phyloP scores from a whole-genome alignment of 1,140 invertebrate species.

The Araneus ventricosus region DNA sequence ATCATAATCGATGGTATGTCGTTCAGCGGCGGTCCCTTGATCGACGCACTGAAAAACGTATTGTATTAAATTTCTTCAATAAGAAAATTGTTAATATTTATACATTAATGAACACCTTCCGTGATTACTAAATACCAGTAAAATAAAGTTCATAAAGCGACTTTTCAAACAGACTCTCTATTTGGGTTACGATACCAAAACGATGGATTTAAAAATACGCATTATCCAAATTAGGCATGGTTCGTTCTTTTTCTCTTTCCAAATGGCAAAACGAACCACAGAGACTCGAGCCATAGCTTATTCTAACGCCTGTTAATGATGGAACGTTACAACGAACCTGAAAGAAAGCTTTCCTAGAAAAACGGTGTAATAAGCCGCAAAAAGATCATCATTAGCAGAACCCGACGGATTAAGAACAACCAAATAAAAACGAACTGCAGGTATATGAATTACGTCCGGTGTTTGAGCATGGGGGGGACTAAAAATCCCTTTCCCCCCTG shows the following conservation, averaged over 20 bases:
- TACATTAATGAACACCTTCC: no score
- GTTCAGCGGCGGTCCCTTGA: no score
- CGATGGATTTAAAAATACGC: background rate
- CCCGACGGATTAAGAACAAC: slow-evolving; percentile 47
- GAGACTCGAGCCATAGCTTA: background rate
- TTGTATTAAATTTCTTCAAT: no score
- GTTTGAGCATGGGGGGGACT: background rate
- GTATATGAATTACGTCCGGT: slow-evolving; percentile 56
- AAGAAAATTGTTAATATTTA: no score
- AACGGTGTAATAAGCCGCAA: slow-evolving; percentile 33
- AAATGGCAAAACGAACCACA: background rate
- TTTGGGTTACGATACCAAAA: background rate
- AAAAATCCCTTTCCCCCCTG: background rate
- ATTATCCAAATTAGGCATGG: background rate
- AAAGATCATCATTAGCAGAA: slow-evolving; percentile 42
- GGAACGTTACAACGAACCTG: background rate
- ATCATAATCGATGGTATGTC: no score
- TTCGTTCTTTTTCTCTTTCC: background rate
- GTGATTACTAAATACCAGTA: no score
- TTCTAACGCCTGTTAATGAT: slow-evolving; percentile 7
- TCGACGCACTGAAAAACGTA: no score
- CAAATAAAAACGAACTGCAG: slow-evolving; percentile 23
- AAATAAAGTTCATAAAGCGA: no score
- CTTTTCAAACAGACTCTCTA: no score
- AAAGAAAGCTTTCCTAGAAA: background rate